Percentiles rank a stretch among this genome's conserved stretches.
phyloP scores from a whole-genome alignment of 2,888 invertebrate genomes.

The Mechanitis messenoides region DNA sequence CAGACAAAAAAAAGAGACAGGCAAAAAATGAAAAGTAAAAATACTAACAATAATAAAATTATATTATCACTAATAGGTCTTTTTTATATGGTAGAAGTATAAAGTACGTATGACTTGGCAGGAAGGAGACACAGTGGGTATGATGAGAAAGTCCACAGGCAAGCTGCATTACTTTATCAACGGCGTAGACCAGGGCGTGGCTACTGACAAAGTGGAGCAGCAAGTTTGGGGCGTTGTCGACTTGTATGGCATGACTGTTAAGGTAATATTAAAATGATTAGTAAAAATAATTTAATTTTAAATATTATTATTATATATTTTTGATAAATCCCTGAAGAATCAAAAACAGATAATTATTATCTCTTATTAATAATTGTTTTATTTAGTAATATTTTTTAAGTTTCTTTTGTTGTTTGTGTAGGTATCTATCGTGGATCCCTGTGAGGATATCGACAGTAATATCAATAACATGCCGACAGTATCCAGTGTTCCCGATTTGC shows the following conservation, averaged over 20 bases:
- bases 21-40: too few relatives aligned
- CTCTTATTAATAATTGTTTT: too few relatives aligned
- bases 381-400: too few relatives aligned
- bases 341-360: too few relatives aligned
- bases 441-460: slow-evolving; percentile 85
- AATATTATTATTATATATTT: neutral
- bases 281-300: neutral
- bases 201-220: slow-evolving; percentile 86
- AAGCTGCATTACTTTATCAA: slow-evolving; percentile 95
- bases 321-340: too few relatives aligned
- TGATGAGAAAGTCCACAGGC: slow-evolving; percentile 90
- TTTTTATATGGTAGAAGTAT: too few relatives aligned
- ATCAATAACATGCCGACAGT: slow-evolving; percentile 39
- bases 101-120: slow-evolving; percentile 37
- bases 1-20: too few relatives aligned
- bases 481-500: slow-evolving; percentile 44
- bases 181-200: slow-evolving; percentile 94
- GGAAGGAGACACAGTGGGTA: slow-evolving; percentile 94
- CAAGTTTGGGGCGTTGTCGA: slow-evolving; percentile 96
- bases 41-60: too few relatives aligned
- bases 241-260: slow-evolving; percentile 94
- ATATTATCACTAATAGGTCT: too few relatives aligned
- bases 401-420: slow-evolving; percentile 35
- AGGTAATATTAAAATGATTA: slow-evolving; percentile 38
- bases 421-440: slow-evolving; percentile 90